phyloP scores from a whole-genome alignment of 1,140 invertebrate species.

The Patella vulgata region DNA sequence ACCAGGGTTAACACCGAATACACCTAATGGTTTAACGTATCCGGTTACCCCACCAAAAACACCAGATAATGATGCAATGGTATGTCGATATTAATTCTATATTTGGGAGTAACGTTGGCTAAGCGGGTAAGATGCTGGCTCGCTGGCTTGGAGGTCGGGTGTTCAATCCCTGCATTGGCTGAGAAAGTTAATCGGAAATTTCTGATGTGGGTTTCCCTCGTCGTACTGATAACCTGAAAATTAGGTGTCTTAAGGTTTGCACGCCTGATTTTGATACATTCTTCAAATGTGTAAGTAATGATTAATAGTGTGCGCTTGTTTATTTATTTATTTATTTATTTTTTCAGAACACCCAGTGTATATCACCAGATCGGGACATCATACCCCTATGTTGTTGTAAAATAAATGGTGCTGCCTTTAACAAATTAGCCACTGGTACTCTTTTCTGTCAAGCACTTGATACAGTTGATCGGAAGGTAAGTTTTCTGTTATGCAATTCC shows the following conservation, averaged over 20 bases:
- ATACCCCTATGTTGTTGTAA: slow-evolving; percentile 64
- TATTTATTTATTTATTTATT: slow-evolving; percentile 4
- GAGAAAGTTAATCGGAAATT: too few species aligned
- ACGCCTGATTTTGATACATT: not conserved
- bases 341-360: slow-evolving; percentile 31
- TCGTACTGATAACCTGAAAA: too few species aligned
- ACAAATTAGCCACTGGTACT: slow-evolving; percentile 48
- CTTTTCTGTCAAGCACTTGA: slow-evolving; percentile 79
- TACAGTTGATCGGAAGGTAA: slow-evolving; percentile 77
- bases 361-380: slow-evolving; percentile 49
- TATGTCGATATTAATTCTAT: too few species aligned
- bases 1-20: slow-evolving; percentile 12
- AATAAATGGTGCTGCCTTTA: slow-evolving; percentile 57
- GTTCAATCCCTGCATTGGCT: too few species aligned
- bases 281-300: not conserved
- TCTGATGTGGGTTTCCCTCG: too few species aligned
- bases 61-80: slow-evolving; percentile 41
- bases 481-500: not conserved
- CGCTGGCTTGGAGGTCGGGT: too few species aligned
- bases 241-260: not conserved
- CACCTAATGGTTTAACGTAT: slow-evolving; percentile 42
- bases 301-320: not conserved
- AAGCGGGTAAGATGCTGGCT: too few species aligned
- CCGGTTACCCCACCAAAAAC: slow-evolving; percentile 54
- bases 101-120: too few species aligned